Evolutionary conservation across 2,113 vertebrate genomes (phyloP).

Genomic region (Podiceps cristatus): DNA sequence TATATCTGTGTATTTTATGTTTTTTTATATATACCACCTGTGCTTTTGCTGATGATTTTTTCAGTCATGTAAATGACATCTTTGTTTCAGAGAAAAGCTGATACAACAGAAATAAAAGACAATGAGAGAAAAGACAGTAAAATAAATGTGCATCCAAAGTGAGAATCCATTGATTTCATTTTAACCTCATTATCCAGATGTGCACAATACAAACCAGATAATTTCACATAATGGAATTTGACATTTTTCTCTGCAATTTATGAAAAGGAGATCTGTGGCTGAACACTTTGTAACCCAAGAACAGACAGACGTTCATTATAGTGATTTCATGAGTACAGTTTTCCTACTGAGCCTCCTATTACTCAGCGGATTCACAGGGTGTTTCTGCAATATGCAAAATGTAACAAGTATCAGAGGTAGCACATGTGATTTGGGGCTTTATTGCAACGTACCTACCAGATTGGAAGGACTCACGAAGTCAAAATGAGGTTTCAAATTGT

Average conservation of each 20-base stretch:
- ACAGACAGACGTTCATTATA: not conserved
- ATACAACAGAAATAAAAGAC: not conserved
- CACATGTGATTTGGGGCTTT: not conserved
- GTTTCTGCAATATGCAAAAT: conserved; percentile 20
- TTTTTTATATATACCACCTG: not conserved
- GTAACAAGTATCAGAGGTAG: not conserved
- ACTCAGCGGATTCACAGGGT: not conserved
- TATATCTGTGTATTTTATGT: not conserved
- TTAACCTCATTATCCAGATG: not conserved
- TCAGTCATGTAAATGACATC: not conserved
- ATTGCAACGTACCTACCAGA: not conserved
- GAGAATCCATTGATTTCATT: not conserved
- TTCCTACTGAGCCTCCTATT: not conserved
- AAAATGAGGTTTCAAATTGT: conserved; percentile 5
- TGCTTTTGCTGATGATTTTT: not conserved
- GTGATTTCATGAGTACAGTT: not conserved
- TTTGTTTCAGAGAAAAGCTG: not conserved
- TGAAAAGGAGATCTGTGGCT: not conserved
- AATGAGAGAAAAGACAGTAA: not conserved
- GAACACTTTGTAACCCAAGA: not conserved
- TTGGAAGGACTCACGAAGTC: not conserved
- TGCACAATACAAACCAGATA: not conserved
- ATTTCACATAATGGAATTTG: not conserved
- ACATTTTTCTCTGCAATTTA: not conserved
- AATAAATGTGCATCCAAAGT: not conserved